Percentiles rank a stretch among this genome's conserved stretches.
Evolutionary conservation across 2,797 vertebrate species (phyloP).

Genomic region (Uromys caudimaculatus): DNA sequence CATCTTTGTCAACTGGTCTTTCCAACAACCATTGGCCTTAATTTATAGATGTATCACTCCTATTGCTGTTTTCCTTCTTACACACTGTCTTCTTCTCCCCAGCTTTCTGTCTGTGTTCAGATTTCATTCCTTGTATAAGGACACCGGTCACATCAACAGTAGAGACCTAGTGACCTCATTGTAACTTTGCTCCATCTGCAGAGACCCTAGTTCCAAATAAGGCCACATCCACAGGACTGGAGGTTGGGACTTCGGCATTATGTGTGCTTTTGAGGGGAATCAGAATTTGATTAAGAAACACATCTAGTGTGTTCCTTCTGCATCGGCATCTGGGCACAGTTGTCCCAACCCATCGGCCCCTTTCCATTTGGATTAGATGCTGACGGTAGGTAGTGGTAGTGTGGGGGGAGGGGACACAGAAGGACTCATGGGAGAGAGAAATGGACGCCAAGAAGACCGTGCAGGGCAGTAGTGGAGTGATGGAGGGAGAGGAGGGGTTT

Average conservation of each 20-base stretch:
- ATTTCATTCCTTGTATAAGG: background rate
- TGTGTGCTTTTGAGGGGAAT: background rate
- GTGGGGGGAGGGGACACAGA: background rate
- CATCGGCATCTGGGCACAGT: background rate
- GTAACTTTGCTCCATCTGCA: background rate
- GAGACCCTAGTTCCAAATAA: background rate
- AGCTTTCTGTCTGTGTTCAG: background rate
- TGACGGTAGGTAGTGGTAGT: too few species aligned
- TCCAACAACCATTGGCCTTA: background rate
- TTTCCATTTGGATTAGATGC: background rate
- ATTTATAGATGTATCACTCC: background rate
- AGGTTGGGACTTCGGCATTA: background rate
- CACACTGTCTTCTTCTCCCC: background rate
- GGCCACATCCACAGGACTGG: background rate
- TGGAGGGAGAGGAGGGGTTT: background rate
- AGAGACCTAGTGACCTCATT: background rate
- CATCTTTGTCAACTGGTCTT: background rate
- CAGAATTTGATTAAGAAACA: background rate
- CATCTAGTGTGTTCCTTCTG: background rate
- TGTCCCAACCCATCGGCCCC: background rate
- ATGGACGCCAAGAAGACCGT: accelerated
- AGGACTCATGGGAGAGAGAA: too few species aligned
- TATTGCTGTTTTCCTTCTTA: background rate
- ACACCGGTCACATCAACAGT: background rate
- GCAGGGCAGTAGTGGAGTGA: too few species aligned